These are phyloP conservation scores for Xestia c-nigrum DNA, from an alignment of 2,888 invertebrate species.

Conservation along the genomic window DNA sequence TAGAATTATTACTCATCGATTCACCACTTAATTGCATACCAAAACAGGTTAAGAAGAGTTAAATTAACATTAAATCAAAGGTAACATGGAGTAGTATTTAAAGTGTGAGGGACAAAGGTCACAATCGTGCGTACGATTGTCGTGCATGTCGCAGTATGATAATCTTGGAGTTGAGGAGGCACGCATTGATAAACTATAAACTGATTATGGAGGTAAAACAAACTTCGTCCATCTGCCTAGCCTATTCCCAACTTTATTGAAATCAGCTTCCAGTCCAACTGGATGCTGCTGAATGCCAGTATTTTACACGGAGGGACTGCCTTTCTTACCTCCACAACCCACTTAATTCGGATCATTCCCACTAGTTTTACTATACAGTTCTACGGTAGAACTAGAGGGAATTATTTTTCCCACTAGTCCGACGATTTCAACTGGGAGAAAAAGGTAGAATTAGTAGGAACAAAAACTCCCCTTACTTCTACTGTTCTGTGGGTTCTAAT, in stretches of 20 bases:
- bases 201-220: neutral
- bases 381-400: no score
- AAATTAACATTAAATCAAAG: slow-evolving; percentile 35
- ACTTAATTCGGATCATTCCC: no score
- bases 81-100: slow-evolving; percentile 14
- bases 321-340: no score
- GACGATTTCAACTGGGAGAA: no score
- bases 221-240: neutral
- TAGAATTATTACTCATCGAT: neutral
- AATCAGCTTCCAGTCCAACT: no score
- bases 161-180: slow-evolving; percentile 15
- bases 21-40: neutral
- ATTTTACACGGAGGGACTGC: no score
- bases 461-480: no score
- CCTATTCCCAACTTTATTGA: neutral
- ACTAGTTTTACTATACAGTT: no score
- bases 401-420: no score
- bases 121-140: slow-evolving; percentile 52
- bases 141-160: slow-evolving; percentile 29
- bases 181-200: neutral
- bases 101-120: slow-evolving; percentile 48
- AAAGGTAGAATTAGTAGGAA: no score
- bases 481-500: no score
- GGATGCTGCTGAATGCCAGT: no score
- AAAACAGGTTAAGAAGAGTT: slow-evolving; percentile 1